These are phyloP conservation scores for Pseudobourletiella spinata DNA, from an alignment of 1,140 invertebrate species.

Conservation along the genomic window DNA sequence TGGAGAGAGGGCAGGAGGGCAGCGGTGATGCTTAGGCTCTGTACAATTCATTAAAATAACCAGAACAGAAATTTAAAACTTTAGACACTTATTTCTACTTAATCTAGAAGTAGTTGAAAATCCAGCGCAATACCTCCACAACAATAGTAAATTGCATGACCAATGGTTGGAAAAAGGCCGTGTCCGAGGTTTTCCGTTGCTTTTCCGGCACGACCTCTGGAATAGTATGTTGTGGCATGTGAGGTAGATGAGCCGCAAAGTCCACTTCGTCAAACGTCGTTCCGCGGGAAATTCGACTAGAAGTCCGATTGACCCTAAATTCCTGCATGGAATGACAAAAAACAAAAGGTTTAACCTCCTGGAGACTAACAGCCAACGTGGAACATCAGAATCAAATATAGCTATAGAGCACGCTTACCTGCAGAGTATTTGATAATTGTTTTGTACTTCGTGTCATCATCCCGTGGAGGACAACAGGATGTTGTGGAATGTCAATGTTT, in stretches of 20 bases:
- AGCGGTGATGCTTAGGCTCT: constrained; percentile 82
- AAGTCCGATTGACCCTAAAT: constrained; percentile 65
- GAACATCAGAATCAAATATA: not conserved
- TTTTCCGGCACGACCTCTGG: constrained; percentile 23
- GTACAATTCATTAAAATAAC: constrained; percentile 17
- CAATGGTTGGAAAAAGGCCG: constrained; percentile 57
- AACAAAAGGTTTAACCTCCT: not conserved
- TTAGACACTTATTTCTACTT: too few species aligned
- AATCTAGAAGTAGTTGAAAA: too few species aligned
- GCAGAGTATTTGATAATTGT: constrained; percentile 81
- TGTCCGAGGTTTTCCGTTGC: constrained; percentile 20
- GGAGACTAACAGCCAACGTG: not conserved
- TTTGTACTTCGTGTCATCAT: constrained; percentile 94
- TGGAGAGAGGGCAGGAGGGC: constrained; percentile 87
- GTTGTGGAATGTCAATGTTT: constrained; percentile 89
- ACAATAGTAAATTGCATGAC: constrained; percentile 77
- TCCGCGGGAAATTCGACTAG: constrained; percentile 58
- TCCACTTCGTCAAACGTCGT: constrained; percentile 48
- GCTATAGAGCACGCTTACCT: constrained; percentile 50
- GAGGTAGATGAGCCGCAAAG: constrained; percentile 49
- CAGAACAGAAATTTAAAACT: not conserved
- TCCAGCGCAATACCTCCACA: constrained; percentile 61
- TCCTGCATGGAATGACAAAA: constrained; percentile 49
- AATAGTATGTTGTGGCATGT: constrained; percentile 41
- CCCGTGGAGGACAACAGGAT: constrained; percentile 89